Evolutionary conservation across 2,888 invertebrate genomes (phyloP).

Genomic region (Lasius platythorax): DNA sequence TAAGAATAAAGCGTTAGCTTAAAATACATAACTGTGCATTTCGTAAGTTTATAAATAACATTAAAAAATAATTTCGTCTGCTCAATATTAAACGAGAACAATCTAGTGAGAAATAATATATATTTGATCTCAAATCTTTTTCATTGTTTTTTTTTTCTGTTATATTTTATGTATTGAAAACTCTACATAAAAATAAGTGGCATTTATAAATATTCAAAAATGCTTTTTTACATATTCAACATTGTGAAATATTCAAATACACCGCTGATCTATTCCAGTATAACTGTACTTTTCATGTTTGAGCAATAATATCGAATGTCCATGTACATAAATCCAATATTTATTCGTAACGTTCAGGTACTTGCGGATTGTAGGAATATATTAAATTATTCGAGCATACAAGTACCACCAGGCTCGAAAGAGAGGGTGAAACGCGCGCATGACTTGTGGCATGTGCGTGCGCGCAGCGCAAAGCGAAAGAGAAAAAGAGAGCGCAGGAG

Average conservation of each 20-base stretch:
- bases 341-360: constrained; percentile 32
- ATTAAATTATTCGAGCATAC: constrained; percentile 37
- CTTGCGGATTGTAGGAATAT: constrained; percentile 32
- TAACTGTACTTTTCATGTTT: constrained; percentile 7
- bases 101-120: neutral
- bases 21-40: neutral
- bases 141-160: neutral
- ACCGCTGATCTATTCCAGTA: neutral
- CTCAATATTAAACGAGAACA: neutral
- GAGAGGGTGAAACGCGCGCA: constrained; percentile 31
- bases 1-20: neutral
- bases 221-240: neutral
- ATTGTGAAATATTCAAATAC: constrained; percentile 9
- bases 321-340: constrained; percentile 25
- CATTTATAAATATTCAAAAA: constrained; percentile 1
- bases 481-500: constrained; percentile 39
- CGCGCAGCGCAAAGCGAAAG: constrained; percentile 8
- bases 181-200: neutral
- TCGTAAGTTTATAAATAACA: neutral
- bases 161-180: neutral
- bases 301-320: constrained; percentile 23
- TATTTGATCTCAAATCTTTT: neutral
- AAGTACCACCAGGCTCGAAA: constrained; percentile 22
- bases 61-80: neutral
- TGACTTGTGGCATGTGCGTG: constrained; percentile 52